Evolutionary conservation across 2,888 invertebrate species (phyloP), one percentile per base, ranked within the genome.

Genomic region (Galerucella pusilla): DNA sequence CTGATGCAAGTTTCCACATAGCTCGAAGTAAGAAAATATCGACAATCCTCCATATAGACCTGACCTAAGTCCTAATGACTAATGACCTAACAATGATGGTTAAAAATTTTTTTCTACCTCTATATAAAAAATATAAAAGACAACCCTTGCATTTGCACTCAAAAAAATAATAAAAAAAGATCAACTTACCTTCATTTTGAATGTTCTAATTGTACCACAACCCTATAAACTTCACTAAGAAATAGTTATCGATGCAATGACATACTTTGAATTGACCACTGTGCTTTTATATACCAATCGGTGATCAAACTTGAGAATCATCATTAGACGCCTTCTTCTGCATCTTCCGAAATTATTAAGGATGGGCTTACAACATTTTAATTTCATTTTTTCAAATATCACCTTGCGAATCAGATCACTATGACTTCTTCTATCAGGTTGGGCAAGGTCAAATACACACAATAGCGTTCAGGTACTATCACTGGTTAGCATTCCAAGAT

Each of bases 391-490:
- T 52, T 68, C 16, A 49, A 71, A 75, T 65, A 65, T 69, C 69
- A 77, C 69, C 80, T 79, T 79, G 80, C 75, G 79, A 82, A 82
- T 75, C 75, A 80, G 81, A 82, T 81, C 81, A 81, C 77, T 79
- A 81, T 77, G n/a, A n/a, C n/a, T n/a, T 79, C 78, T 77, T 76
- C 46, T 46, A 65, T 45, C 16, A 79, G 80, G 78, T 76, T 78
- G 78, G 82, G 80, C 82, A 83, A 83, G 83, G 83, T 82, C 83
- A 80, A 69, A 69, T 65, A 20, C 68, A 64, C 59, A 73, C 60
- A 20, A n/a, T 52, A 35, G 5, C 5, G 5, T 6, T 46, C n/a
- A n/a, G 5, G 2, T 20, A 63, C 46, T 65, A 74, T 57, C 61
- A 74, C 49, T 9, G 70, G 49, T 46, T 52, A 45, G 28, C 46